Evolutionary conservation across 2,113 vertebrate species (phyloP), one percentile per base, ranked within the genome.

Genomic region (Rhea americana): DNA sequence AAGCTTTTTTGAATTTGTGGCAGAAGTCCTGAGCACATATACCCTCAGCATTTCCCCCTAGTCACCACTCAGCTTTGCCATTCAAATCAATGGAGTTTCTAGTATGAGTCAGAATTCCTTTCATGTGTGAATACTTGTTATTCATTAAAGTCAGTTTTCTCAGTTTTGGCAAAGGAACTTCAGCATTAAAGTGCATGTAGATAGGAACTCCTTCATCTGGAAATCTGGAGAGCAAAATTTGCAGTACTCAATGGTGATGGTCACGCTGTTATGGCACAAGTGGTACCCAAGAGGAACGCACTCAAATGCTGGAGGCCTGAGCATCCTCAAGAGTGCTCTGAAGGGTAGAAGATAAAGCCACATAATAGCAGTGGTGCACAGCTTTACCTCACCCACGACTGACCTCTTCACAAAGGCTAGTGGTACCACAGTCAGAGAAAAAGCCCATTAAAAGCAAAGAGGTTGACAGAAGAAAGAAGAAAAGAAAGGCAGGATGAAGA

Each of bases 321-420:
- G 77, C 77, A 68, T 30, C 39, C 56, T 81, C 13, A 14, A 65
- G 47, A 73, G 62, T 0, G 37, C 68, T 74, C 22, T 11, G 19
- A 41, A 19, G 4, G 58, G 65, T 32, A 65, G 76, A 66, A 86
- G 47, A 59, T 0, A 56, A 35, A 85, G 15, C 5, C 61, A 71
- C 45, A 22, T 2, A 4, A 67, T 82, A 85, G 35, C 41, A 35
- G 68, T 39, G 19, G 14, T 2, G 6, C 63, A 19, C 25, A 45
- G 55, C 41, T 37, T 63, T 48, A 89, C 28, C 45, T 6, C 89
- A 76, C 30, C 85, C 92, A 71, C 82, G 85, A 67, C 87, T 58
- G 74, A 96, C 85, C 78, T 83, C 89, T 85, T 12, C 82, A 82
- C 87, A 94, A 89, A 77, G 81, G 50, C 74, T 32, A 9, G 32